Percentiles rank a stretch among this genome's conserved stretches.
phyloP scores from a whole-genome alignment of 2,113 vertebrate genomes.

The Malurus elegans region DNA sequence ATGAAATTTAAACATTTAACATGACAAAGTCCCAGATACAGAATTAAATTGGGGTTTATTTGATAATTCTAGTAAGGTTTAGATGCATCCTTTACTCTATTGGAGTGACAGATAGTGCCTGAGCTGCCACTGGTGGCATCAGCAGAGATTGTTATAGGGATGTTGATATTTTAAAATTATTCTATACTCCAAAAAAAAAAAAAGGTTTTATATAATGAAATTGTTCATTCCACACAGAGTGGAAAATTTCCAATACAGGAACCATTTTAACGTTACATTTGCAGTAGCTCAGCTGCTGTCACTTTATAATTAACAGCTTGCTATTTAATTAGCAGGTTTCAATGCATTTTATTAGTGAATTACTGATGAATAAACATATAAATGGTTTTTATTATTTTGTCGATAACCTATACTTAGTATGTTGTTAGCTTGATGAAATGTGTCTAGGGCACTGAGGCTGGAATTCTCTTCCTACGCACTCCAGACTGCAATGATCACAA shows the following conservation, averaged over 20 bases:
- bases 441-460: not conserved
- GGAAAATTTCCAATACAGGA: not conserved
- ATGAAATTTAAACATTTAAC: not conserved
- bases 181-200: not conserved
- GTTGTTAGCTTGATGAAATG: not conserved
- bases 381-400: not conserved
- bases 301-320: conserved; percentile 29
- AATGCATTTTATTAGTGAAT: conserved; percentile 28
- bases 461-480: not conserved
- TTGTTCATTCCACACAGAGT: not conserved
- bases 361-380: not conserved
- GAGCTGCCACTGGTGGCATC: not conserved
- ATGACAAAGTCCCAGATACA: not conserved
- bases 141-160: not conserved
- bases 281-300: not conserved
- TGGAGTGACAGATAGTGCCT: not conserved
- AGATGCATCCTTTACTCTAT: not conserved
- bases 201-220: not conserved
- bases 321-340: conserved; percentile 40
- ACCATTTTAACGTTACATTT: not conserved
- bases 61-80: not conserved
- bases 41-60: not conserved
- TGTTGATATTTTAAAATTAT: not conserved
- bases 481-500: not conserved
- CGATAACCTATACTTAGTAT: not conserved